Evolutionary conservation across 2,797 vertebrate genomes (phyloP).

Genomic region (Chloroceryle amazona): DNA sequence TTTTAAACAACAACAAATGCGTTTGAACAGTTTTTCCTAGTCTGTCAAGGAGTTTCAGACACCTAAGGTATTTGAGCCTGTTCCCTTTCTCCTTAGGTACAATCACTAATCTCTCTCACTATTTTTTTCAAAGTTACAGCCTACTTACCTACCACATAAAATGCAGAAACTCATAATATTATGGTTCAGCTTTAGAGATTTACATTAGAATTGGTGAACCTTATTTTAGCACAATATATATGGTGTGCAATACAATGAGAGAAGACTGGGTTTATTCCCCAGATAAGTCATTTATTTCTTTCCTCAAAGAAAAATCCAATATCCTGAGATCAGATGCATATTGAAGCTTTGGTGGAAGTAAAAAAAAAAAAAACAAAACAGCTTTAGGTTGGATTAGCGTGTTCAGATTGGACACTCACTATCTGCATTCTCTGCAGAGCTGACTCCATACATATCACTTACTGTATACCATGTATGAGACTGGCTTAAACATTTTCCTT

Average conservation of each 20-base stretch:
- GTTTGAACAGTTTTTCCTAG: slow-evolving; percentile 27
- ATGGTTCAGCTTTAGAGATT: slow-evolving; percentile 81
- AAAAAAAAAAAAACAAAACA: slow-evolving; percentile 44
- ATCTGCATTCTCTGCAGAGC: slow-evolving; percentile 27
- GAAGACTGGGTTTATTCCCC: slow-evolving; percentile 80
- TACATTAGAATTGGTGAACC: slow-evolving; percentile 81
- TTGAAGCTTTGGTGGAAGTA: slow-evolving; percentile 66
- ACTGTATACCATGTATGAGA: background rate
- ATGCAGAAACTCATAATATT: slow-evolving; percentile 74
- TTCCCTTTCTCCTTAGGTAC: slow-evolving; percentile 64
- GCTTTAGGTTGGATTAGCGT: slow-evolving; percentile 72
- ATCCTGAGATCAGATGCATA: slow-evolving; percentile 84
- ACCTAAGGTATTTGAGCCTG: slow-evolving; percentile 49
- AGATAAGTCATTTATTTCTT: slow-evolving; percentile 84
- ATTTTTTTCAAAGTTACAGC: slow-evolving; percentile 63
- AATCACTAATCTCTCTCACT: slow-evolving; percentile 62
- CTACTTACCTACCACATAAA: slow-evolving; percentile 78
- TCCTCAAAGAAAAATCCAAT: slow-evolving; percentile 85
- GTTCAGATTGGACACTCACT: slow-evolving; percentile 61
- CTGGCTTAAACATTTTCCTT: background rate
- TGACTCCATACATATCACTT: background rate
- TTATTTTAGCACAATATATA: slow-evolving; percentile 78
- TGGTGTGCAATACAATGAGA: slow-evolving; percentile 52
- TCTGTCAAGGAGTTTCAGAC: slow-evolving; percentile 59
- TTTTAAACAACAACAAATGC: slow-evolving; percentile 49